phyloP scores from a whole-genome alignment of 2,888 invertebrate species.

The Xestobium rufovillosum region DNA sequence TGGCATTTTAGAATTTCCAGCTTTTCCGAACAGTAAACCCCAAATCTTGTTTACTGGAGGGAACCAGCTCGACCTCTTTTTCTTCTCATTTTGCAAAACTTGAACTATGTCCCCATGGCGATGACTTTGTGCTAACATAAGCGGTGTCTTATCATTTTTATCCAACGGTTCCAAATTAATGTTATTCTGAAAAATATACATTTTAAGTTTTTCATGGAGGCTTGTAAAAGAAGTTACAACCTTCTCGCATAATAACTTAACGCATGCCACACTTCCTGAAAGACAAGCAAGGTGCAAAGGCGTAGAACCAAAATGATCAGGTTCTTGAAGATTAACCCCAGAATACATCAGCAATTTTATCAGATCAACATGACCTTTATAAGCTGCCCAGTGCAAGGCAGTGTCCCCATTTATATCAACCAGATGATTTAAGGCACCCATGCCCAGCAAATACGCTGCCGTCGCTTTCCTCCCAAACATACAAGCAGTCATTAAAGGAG shows the following conservation, averaged over 20 bases:
- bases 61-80: slow-evolving; percentile 76
- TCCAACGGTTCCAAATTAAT: slow-evolving; percentile 80
- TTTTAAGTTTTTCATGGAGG: not conserved
- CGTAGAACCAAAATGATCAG: slow-evolving; percentile 88
- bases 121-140: slow-evolving; percentile 83
- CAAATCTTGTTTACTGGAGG: slow-evolving; percentile 82
- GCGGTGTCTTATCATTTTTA: slow-evolving; percentile 86
- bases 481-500: slow-evolving; percentile 85
- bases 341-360: slow-evolving; percentile 84
- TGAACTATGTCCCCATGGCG: slow-evolving; percentile 79
- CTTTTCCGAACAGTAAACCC: slow-evolving; percentile 83
- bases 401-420: slow-evolving; percentile 91
- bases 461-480: slow-evolving; percentile 90
- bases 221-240: slow-evolving; percentile 38
- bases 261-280: slow-evolving; percentile 80
- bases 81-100: slow-evolving; percentile 72
- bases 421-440: slow-evolving; percentile 78
- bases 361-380: slow-evolving; percentile 84
- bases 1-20: slow-evolving; percentile 85
- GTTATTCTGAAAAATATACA: slow-evolving; percentile 54
- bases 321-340: slow-evolving; percentile 81
- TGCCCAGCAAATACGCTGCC: slow-evolving; percentile 82
- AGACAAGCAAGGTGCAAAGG: slow-evolving; percentile 85
- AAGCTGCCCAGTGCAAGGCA: slow-evolving; percentile 90
- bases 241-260: slow-evolving; percentile 82